Base-by-base conservation (phyloP, 2,888 invertebrate genomes). In the Trissolcus brochymenae region DNA sequence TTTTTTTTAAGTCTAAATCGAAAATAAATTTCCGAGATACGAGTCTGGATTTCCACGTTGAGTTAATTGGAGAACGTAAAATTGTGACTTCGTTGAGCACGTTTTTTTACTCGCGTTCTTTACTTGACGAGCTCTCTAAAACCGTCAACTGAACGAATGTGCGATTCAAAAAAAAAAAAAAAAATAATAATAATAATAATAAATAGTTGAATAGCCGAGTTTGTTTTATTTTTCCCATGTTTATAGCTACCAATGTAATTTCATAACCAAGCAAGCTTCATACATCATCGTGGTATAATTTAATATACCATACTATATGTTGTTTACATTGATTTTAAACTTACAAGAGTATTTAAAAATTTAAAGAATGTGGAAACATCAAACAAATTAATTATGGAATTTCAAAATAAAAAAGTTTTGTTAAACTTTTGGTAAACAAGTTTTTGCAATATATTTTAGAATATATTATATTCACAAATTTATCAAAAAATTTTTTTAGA, bases 191-290 rank as follows among this genome's bases (percentile, higher is more conserved):
- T n/a, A n/a, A n/a, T n/a, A n/a, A n/a, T n/a, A n/a, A n/a, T n/a
- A n/a, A n/a, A 13, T 25, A 25, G 25, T 25, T 25, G 25, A 25
- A 25, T 25, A 25, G 25, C 25, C 7, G 11, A 35, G 11, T 7
- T 35, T 35, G 35, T 35, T 35, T 35, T 35, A 35, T 35, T 35
- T 35, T 35, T 35, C 9, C 35, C 35, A 11, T 11, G 1, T 1
- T 35, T 35, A 25, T 25, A 41, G 43, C 50, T 65, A 54, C 49
- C 56, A 25, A 35, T 46, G 53, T 61, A 67, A 76, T 72, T 66
- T 67, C 57, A 54, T 76, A 72, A 72, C 41, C 46, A 53, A 46
- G 55, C 59, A 59, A 72, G 67, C 76, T 77, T 73, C 68, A n/a
- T 76, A 64, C 59, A 67, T 55, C 56, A 25, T 60, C 62, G 60